A percentile compares a stretch with the other conserved stretches of the same genome.
Conservation (phyloP, 1,140 invertebrate species). For the Gryllus bimaculatus region DNA sequence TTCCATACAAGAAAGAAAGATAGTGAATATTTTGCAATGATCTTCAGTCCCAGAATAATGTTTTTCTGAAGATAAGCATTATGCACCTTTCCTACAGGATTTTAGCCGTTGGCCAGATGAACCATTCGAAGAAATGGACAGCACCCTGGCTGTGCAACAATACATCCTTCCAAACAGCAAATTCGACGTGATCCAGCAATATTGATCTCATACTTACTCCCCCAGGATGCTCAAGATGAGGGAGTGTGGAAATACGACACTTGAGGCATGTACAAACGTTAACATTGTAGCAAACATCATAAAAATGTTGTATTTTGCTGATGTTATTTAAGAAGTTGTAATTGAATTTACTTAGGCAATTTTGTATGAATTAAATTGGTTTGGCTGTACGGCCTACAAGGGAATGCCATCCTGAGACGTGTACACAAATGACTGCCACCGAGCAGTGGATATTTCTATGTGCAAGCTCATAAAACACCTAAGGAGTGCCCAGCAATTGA, state of each 20-base stretch:
- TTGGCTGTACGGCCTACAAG: conserved; percentile 85
- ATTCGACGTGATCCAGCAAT: conserved; percentile 88
- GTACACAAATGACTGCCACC: conserved; percentile 99
- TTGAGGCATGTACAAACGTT: conserved; percentile 49
- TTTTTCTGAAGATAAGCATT: too few species aligned
- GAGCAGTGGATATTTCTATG: conserved; percentile 99
- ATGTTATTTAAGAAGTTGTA: neutral
- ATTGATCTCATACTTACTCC: conserved; percentile 91
- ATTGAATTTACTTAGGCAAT: conserved; percentile 60
- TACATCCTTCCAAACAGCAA: conserved; percentile 98
- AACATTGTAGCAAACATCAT: neutral
- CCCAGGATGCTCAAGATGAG: conserved; percentile 95
- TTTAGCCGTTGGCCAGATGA: conserved; percentile 97
- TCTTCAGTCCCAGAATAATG: too few species aligned
- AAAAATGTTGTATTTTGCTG: neutral
- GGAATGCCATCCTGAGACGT: conserved; percentile 93
- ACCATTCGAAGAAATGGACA: conserved; percentile 99
- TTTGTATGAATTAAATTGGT: conserved; percentile 98
- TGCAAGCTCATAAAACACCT: conserved; percentile 98
- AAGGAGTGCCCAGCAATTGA: conserved; percentile 99
- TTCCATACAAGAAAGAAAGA: too few species aligned
- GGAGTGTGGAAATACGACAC: conserved; percentile 99
- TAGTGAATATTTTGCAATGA: too few species aligned
- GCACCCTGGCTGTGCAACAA: conserved; percentile 95
- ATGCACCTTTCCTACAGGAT: conserved; percentile 53